These are phyloP conservation scores for Echeneis naucrates DNA, from an alignment of 2,797 vertebrate genomes.

Conservation along the genomic window DNA sequence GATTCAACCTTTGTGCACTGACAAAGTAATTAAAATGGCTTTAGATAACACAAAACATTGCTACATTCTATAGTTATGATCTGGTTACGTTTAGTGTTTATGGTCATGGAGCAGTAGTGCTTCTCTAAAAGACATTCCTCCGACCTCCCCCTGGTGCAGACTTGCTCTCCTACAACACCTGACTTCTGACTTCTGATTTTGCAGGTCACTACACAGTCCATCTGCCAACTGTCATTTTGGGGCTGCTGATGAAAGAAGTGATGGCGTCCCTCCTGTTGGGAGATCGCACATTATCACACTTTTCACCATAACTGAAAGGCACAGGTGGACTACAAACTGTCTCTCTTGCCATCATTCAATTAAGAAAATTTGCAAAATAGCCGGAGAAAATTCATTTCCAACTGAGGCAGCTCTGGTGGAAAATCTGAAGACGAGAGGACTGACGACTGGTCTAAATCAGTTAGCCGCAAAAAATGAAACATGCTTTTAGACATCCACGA, in stretches of 20 bases:
- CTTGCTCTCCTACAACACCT: background rate
- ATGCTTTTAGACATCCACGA: no score
- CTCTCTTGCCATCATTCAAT: background rate
- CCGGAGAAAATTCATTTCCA: background rate
- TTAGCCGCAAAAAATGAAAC: no score
- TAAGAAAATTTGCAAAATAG: background rate
- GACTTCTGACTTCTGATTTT: background rate
- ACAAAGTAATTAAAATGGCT: background rate
- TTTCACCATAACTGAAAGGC: background rate
- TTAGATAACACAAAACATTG: background rate
- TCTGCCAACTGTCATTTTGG: background rate
- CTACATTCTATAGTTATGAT: background rate
- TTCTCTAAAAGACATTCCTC: background rate
- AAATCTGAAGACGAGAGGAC: no score
- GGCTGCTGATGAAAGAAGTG: background rate
- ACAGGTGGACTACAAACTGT: background rate
- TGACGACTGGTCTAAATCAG: no score
- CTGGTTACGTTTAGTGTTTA: background rate
- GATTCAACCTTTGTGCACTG: background rate
- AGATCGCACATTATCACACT: background rate
- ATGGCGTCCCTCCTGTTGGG: background rate
- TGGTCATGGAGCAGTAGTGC: background rate
- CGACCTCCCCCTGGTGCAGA: background rate
- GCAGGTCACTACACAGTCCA: background rate
- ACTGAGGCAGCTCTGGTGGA: background rate